phyloP scores from a whole-genome alignment of 1,140 invertebrate genomes.

The Odontomachus brunneus region DNA sequence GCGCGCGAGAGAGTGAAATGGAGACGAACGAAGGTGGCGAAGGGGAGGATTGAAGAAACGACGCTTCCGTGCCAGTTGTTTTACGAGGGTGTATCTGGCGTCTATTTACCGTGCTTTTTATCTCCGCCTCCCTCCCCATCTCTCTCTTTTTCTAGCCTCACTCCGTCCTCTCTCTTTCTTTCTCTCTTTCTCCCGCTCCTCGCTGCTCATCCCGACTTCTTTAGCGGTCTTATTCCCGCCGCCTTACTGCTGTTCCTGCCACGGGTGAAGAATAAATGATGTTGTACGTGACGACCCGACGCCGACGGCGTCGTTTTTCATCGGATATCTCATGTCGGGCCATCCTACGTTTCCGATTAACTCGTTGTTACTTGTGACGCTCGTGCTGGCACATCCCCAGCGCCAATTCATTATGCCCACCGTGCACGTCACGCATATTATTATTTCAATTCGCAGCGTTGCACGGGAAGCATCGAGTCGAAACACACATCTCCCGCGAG shows the following conservation, averaged over 20 bases:
- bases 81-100: slow-evolving; percentile 66
- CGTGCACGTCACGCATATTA: not conserved
- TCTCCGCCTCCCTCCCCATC: not conserved
- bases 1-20: not conserved
- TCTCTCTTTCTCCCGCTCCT: not conserved
- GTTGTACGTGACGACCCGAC: slow-evolving; percentile 34
- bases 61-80: slow-evolving; percentile 66
- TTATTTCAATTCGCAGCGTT: not conserved
- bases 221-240: slow-evolving; percentile 28
- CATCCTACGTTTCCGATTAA: slow-evolving; percentile 50
- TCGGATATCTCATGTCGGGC: slow-evolving; percentile 20
- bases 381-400: not conserved
- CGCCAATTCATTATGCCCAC: slow-evolving; percentile 26
- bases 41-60: slow-evolving; percentile 63
- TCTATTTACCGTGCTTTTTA: slow-evolving; percentile 61
- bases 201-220: slow-evolving; percentile 17
- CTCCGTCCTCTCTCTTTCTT: not conserved
- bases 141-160: not conserved
- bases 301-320: slow-evolving; percentile 53
- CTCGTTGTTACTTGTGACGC: slow-evolving; percentile 41
- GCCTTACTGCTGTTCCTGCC: slow-evolving; percentile 28
- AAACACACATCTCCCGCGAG: not conserved
- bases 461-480: not conserved
- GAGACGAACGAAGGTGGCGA: slow-evolving; percentile 30
- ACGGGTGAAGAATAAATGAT: slow-evolving; percentile 60